Percentiles rank a stretch among this genome's conserved stretches.
These are phyloP conservation scores for Meliscaeva auricollis DNA, from an alignment of 2,888 invertebrate species.

Conservation along the genomic window DNA sequence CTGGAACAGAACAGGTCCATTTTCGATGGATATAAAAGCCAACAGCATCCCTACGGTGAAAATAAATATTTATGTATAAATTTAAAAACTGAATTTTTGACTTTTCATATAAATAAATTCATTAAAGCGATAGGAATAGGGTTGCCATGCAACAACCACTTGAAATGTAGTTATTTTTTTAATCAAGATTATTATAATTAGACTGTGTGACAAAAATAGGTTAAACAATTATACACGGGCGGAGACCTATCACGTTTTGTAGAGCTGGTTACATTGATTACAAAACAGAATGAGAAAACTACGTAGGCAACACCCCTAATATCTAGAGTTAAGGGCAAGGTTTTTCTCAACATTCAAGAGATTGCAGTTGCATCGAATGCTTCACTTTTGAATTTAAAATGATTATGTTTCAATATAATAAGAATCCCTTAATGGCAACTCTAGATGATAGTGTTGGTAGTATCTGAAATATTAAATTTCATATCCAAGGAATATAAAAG, in stretches of 20 bases:
- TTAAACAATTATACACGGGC: too few relatives aligned
- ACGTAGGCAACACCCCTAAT: too few relatives aligned
- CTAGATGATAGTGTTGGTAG: neutral
- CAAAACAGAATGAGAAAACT: too few relatives aligned
- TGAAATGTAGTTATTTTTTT: neutral
- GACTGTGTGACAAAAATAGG: too few relatives aligned
- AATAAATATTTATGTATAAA: constrained; percentile 40
- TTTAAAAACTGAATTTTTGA: constrained; percentile 32
- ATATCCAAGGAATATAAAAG: constrained; percentile 32
- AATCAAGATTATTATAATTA: too few relatives aligned
- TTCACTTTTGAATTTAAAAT: too few relatives aligned
- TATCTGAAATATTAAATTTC: constrained; percentile 16
- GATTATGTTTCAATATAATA: neutral
- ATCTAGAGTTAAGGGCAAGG: too few relatives aligned
- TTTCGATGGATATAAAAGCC: neutral
- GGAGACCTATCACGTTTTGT: too few relatives aligned
- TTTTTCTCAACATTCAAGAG: too few relatives aligned
- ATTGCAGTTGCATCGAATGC: too few relatives aligned
- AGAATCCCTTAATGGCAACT: neutral
- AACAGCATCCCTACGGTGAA: constrained; percentile 5
- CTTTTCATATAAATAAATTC: neutral
- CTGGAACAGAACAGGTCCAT: neutral
- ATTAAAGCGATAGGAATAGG: neutral
- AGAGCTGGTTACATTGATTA: too few relatives aligned
- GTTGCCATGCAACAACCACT: too few relatives aligned